phyloP scores from a whole-genome alignment of 2,797 vertebrate species.

The Arctocebus calabarensis region DNA sequence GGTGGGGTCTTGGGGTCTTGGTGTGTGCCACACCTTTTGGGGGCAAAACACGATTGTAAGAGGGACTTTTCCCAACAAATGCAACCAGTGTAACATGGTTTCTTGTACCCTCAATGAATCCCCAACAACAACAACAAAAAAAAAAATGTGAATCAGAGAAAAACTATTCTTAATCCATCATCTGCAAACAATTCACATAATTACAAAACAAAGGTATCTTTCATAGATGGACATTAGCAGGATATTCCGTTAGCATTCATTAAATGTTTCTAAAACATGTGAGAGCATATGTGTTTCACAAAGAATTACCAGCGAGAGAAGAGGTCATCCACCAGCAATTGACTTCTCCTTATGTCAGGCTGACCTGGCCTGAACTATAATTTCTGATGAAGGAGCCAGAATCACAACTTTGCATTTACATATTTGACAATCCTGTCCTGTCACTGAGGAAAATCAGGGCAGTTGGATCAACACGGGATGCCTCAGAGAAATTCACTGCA shows the following conservation, averaged over 20 bases:
- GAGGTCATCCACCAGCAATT: constrained; percentile 72
- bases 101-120: too few species aligned
- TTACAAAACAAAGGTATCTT: constrained; percentile 45
- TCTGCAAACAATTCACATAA: constrained; percentile 56
- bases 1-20: too few species aligned
- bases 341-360: constrained; percentile 66
- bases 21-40: too few species aligned
- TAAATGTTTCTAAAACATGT: constrained; percentile 62
- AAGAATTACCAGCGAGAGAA: constrained; percentile 64
- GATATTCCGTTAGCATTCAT: constrained; percentile 69
- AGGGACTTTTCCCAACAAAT: too few species aligned
- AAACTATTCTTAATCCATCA: constrained; percentile 51
- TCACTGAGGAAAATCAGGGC: constrained; percentile 46
- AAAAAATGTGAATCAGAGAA: constrained; percentile 42
- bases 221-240: constrained; percentile 54
- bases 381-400: constrained; percentile 71
- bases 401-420: constrained; percentile 68
- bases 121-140: too few species aligned
- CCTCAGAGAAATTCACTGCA: constrained; percentile 3
- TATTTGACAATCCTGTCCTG: constrained; percentile 36
- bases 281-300: constrained; percentile 60
- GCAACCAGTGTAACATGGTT: too few species aligned
- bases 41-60: too few species aligned
- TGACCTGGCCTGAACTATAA: constrained; percentile 73
- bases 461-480: background rate